phyloP scores from a whole-genome alignment of 1,140 invertebrate genomes.

The Drosophila tristis region DNA sequence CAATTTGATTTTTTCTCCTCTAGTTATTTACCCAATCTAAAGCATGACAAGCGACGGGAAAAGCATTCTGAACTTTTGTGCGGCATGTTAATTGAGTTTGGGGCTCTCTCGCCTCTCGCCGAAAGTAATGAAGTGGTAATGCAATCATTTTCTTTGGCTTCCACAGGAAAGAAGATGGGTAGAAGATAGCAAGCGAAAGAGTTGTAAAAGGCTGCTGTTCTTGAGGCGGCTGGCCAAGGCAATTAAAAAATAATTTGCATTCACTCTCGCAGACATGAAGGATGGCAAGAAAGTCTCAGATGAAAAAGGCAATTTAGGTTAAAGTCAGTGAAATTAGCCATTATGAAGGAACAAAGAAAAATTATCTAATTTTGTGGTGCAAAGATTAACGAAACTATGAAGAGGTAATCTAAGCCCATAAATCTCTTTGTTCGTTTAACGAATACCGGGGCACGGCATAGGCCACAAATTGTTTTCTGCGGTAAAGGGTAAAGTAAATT shows the following conservation, averaged over 20 bases:
- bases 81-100: conserved; percentile 54
- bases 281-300: background rate
- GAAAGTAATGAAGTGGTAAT: conserved; percentile 36
- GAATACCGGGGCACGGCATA: no score
- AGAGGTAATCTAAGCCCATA: no score
- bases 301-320: background rate
- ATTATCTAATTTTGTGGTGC: no score
- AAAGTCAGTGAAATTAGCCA: conserved; percentile 7
- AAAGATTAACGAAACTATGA: no score
- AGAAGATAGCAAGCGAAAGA: conserved; percentile 10
- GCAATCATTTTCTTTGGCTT: conserved; percentile 39
- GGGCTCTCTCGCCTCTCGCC: background rate
- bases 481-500: no score
- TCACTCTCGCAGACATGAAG: conserved; percentile 7
- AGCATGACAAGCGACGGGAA: background rate
- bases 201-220: conserved; percentile 17
- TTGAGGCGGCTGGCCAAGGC: conserved; percentile 10
- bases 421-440: no score
- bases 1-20: conserved; percentile 12
- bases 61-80: background rate
- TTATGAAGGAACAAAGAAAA: no score
- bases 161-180: background rate
- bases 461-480: no score
- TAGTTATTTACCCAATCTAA: no score
- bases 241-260: conserved; percentile 61